These are phyloP conservation scores for Lasioglossum malachurum DNA, from an alignment of 2,888 invertebrate species.

Conservation along the genomic window DNA sequence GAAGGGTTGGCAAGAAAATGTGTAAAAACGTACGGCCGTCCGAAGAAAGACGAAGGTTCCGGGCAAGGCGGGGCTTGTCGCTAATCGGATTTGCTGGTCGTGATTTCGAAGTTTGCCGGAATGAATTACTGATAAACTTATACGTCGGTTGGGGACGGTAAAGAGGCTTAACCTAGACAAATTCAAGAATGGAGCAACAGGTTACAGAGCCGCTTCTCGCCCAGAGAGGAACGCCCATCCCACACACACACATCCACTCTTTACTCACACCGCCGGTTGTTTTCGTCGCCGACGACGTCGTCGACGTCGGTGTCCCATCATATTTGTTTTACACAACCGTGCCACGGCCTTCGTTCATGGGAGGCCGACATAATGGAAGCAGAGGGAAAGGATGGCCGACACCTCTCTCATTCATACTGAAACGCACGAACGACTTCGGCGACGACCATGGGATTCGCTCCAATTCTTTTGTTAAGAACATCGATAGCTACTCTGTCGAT, in stretches of 20 bases:
- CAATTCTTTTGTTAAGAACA: not conserved
- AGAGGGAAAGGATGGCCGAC: conserved; percentile 16
- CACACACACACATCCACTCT: conserved; percentile 6
- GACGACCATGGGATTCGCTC: not conserved
- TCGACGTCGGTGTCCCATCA: conserved; percentile 26
- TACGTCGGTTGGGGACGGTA: conserved; percentile 49
- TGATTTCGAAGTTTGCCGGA: conserved; percentile 73
- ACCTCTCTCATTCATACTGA: not conserved
- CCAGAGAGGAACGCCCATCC: conserved; percentile 41
- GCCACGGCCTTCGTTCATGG: conserved; percentile 40
- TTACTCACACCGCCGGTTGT: conserved; percentile 31
- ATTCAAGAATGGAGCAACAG: conserved; percentile 79
- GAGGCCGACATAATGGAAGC: conserved; percentile 47
- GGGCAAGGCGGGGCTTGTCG: conserved; percentile 24
- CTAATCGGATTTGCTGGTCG: conserved; percentile 69
- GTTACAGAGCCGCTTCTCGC: conserved; percentile 68
- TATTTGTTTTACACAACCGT: conserved; percentile 56
- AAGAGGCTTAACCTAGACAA: conserved; percentile 77
- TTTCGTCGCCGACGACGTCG: conserved; percentile 30
- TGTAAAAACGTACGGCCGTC: not conserved
- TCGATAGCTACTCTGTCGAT: no score
- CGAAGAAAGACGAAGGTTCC: not conserved
- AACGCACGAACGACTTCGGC: not conserved
- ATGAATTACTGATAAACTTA: conserved; percentile 76
- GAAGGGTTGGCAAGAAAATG: not conserved